Base-by-base conservation (phyloP, 2,113 vertebrate genomes). In the western clawed frog (Xenopus tropicalis) region DNA sequence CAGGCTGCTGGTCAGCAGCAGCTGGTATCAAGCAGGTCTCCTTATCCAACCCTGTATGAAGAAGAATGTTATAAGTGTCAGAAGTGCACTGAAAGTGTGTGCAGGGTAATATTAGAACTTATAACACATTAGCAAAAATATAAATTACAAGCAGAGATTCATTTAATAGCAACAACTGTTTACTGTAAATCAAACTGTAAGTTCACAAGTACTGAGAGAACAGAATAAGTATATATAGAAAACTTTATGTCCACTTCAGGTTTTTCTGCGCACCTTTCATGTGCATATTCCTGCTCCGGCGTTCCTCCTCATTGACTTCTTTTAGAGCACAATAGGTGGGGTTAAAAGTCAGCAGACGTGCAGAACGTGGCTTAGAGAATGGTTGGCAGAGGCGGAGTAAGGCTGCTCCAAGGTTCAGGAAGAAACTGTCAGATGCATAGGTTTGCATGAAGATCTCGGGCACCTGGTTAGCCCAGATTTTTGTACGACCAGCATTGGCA, bases 401-500 rank as follows among this genome's bases (percentile, higher is more conserved):
- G 0, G 91, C 93, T 22, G 96, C 95, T 16, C 95, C 97, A 84
- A 99, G 81, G 83, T 97, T 99, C 71, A 99, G 87, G 82, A 99
- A 97, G 86, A 98, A 96, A 48, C 95, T 95, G 78, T 99, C 98
- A 0, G 97, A 98, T 63, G 96, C 93, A 0, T 95, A 98, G 92
- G 95, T 97, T 88, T 98, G 97, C 84, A 96, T 93, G 88, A 97
- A 98, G 82, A 98, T 94, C 86, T 98, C 97, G 0, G 97, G 97
- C 94, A 98, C 97, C 89, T 99, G 98, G 83, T 95, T 99, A 67
- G 97, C 95, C 98, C 98, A 99, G 23, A 99, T 98, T 85, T 98
- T 99, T 77, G 93, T 88, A 78, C 97, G 93, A 37, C 97, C 97
- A 0, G 93, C 88, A 0, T 99, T 99, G 0, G 95, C 94, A 0